Evolutionary conservation across 1,140 invertebrate species (phyloP).

Genomic region (Procambarus clarkii): DNA sequence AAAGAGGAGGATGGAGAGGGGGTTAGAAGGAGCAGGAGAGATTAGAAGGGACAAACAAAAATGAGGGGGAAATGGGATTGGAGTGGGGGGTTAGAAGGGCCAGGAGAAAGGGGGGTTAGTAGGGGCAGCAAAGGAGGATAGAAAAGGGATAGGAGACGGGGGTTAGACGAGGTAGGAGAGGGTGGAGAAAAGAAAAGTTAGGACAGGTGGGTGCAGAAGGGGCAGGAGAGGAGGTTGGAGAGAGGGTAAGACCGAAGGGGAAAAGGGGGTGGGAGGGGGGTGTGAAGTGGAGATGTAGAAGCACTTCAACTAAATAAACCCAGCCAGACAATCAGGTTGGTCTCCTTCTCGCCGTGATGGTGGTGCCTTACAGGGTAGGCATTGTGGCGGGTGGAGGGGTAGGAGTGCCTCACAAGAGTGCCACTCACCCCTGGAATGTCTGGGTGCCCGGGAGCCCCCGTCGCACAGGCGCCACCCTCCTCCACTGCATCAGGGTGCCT

Average conservation of each 20-base stretch:
- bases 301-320: not conserved
- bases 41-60: too few relatives aligned
- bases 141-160: not conserved
- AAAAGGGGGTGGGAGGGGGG: too few relatives aligned
- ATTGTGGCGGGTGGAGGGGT: not conserved
- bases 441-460: constrained; percentile 3
- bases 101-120: too few relatives aligned
- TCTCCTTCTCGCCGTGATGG: not conserved
- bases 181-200: too few relatives aligned
- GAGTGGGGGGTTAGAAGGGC: too few relatives aligned
- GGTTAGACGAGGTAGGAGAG: too few relatives aligned
- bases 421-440: constrained; percentile 32
- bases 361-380: not conserved
- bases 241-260: not conserved
- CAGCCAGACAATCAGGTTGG: not conserved
- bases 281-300: not conserved
- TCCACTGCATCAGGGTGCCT: not conserved
- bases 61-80: not conserved
- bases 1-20: not conserved
- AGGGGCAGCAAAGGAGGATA: not conserved
- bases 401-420: constrained; percentile 29
- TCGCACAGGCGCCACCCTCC: constrained; percentile 29
- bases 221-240: not conserved
- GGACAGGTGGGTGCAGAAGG: not conserved
- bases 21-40: too few relatives aligned